phyloP scores from a whole-genome alignment of 2,113 vertebrate species.

The Delphinapterus leucas region DNA sequence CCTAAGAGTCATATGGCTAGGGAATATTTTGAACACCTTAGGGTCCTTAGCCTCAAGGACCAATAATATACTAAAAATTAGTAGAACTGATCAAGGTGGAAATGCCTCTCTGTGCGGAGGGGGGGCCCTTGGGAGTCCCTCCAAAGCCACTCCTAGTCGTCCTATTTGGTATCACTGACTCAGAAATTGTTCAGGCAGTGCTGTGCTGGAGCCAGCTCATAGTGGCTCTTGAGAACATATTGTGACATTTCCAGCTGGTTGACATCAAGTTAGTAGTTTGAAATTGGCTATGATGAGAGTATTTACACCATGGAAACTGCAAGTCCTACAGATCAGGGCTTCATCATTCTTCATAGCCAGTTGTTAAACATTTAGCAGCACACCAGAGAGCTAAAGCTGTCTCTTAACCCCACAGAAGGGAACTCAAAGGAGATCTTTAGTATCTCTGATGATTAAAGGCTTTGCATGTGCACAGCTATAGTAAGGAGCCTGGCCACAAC shows the following conservation, averaged over 20 bases:
- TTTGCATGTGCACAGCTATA: not conserved
- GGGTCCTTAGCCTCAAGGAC: not conserved
- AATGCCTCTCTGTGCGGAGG: not conserved
- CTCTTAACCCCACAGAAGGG: not conserved
- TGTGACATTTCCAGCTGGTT: not conserved
- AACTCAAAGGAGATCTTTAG: not conserved
- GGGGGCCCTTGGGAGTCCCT: not conserved
- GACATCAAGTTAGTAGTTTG: not conserved
- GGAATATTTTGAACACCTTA: constrained; percentile 34
- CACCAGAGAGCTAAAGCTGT: not conserved
- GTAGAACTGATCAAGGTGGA: not conserved
- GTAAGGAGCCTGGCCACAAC: not conserved
- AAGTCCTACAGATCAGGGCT: not conserved
- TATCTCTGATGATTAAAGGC: not conserved
- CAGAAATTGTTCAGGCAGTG: not conserved
- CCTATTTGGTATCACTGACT: not conserved
- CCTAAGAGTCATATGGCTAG: not conserved
- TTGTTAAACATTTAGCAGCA: not conserved
- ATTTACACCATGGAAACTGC: not conserved
- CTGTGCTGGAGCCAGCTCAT: not conserved
- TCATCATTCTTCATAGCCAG: not conserved
- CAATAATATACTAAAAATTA: not conserved
- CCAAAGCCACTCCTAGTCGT: not conserved
- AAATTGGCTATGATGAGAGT: not conserved
- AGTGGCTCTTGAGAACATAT: not conserved